Evolutionary conservation across 2,888 invertebrate species (phyloP), one percentile per base, ranked within the genome.

Genomic region (Strigamia maritima): DNA sequence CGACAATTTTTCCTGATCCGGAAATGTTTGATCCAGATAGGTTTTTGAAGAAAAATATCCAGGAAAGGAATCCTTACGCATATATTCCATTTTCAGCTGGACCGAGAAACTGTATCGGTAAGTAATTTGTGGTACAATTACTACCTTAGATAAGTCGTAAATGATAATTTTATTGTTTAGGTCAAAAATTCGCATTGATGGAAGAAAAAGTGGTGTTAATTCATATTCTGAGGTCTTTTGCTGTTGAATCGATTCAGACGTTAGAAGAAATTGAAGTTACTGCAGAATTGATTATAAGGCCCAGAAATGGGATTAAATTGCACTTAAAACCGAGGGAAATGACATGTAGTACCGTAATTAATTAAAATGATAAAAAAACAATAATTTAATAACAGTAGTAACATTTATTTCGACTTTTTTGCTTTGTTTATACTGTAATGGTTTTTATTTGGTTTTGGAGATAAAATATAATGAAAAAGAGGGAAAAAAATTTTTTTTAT

Each of bases 1-100:
- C 90, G 0, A 87, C 89, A 19, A 86, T 89, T 77, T 93, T 89
- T 86, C 88, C 90, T 0, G 87, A 92, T 81, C 92, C 93, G 0
- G 88, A 90, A 74, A 89, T 87, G 81, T 95, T 93, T 85, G 89
- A 94, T 87, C 94, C 95, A 1, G 94, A 94, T 78, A 86, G 93
- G 81, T 93, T 93, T 85, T 84, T 90, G 81, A 92, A 93, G 0
- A 90, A 92, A 82, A 90, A 89, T 82, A 91, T 91, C 81, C 91
- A 91, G 76, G 90, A 91, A 83, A 90, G 94, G 80, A 94, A 94
- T 83, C 84, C 85, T 4, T 88, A 84, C 79, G 83, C 86, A 0
- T 88, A 84, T 81, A 84, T 87, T 0, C 87, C 87, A 0, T 88
- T 88, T 79, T 87, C 87, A 38, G 87, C 87, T 0, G 87, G 87